These are phyloP conservation scores for Charadrius vociferus DNA, from an alignment of 2,113 vertebrate species.

Conservation along the genomic window DNA sequence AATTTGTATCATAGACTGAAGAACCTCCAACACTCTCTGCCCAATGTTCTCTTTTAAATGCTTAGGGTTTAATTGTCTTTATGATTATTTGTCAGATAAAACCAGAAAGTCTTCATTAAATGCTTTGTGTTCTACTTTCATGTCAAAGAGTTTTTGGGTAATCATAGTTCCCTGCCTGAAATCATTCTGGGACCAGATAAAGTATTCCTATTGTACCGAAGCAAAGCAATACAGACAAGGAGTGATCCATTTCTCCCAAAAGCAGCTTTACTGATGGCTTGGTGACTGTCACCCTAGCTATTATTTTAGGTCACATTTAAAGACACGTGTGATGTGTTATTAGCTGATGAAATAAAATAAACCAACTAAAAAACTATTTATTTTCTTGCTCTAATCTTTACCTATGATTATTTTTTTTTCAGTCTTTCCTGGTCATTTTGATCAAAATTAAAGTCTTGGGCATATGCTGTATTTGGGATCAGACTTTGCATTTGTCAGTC, in stretches of 20 bases:
- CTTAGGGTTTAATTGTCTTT: accelerated
- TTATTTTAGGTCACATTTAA: neutral
- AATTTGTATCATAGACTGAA: neutral
- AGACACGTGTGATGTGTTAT: neutral
- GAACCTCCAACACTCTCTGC: neutral
- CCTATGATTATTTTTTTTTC: neutral
- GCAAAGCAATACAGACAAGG: neutral
- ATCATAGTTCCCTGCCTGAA: neutral
- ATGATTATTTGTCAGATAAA: neutral
- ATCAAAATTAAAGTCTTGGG: neutral
- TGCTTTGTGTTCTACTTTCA: neutral
- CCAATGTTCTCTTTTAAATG: neutral
- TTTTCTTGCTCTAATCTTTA: neutral
- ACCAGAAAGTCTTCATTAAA: neutral
- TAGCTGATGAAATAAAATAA: neutral
- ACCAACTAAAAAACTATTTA: neutral
- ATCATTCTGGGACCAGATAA: neutral
- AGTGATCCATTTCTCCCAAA: neutral
- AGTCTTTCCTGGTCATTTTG: neutral
- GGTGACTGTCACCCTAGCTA: neutral
- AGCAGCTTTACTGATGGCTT: neutral
- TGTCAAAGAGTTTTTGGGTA: neutral
- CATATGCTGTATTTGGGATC: neutral
- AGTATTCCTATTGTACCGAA: neutral
- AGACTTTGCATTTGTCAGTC: neutral